These are phyloP conservation scores for Chondrosia reniformis DNA, from an alignment of 37 sponge, comb jelly and placozoan species.

Conservation along the genomic window DNA sequence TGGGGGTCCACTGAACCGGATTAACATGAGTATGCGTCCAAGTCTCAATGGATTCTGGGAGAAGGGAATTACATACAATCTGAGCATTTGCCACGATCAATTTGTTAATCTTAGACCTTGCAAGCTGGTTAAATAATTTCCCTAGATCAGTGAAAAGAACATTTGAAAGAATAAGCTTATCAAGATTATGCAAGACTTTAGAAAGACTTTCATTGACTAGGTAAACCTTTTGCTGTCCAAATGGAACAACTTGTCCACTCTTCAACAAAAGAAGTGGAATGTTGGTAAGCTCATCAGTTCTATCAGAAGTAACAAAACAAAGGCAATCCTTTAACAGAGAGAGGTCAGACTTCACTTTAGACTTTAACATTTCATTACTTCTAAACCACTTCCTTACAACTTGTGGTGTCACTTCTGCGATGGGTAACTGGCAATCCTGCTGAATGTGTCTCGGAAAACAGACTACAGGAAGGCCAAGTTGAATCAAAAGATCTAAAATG, in stretches of 20 bases:
- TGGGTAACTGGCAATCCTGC: neutral
- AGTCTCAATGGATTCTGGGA: slow-evolving; percentile 12
- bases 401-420: slow-evolving; percentile 37
- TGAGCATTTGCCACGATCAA: slow-evolving; percentile 14
- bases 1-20: slow-evolving; percentile 27
- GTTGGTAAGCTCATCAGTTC: neutral
- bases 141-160: neutral
- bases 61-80: slow-evolving; percentile 13
- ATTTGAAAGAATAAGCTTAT: neutral
- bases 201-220: neutral
- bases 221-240: neutral
- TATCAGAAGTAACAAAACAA: neutral
- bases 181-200: slow-evolving; percentile 6
- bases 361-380: too few relatives aligned
- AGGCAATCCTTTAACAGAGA: slow-evolving; percentile 34
- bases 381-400: slow-evolving; percentile 4
- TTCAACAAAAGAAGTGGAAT: slow-evolving; percentile 37
- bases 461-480: slow-evolving; percentile 18
- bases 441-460: slow-evolving; percentile 26
- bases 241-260: neutral
- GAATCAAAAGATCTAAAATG: slow-evolving; percentile 14
- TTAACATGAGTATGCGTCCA: slow-evolving; percentile 21
- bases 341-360: neutral
- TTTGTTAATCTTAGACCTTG: neutral
- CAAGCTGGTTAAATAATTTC: neutral